Conservation (phyloP, 2,888 invertebrate species). For the Branchipolynoe longqiensis region DNA sequence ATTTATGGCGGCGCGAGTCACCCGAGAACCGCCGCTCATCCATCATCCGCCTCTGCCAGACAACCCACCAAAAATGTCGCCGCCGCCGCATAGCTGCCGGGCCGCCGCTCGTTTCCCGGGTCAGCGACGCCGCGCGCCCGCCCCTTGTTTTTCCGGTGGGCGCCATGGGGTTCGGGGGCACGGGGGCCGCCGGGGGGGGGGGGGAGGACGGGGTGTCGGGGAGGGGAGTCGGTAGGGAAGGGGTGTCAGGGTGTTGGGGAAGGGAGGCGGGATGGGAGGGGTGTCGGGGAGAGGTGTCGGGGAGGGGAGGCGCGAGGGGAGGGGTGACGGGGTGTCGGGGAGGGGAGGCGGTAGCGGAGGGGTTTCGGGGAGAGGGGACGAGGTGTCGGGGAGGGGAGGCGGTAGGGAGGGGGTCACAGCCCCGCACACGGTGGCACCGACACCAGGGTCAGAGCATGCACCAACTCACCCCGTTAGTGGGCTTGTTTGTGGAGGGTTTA, state of each 20-base stretch:
- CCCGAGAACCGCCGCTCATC: conserved; percentile 50
- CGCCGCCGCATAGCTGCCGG: conserved; percentile 21
- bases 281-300: neutral
- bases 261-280: neutral
- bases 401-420: no score
- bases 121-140: conserved; percentile 17
- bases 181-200: neutral
- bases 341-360: no score
- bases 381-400: no score
- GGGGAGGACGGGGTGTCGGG: neutral
- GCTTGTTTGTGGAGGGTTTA: no score
- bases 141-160: conserved; percentile 40
- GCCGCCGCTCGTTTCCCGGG: conserved; percentile 55
- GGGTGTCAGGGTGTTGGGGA: neutral
- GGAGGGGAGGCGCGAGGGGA: no score
- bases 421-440: no score
- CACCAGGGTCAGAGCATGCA: no score
- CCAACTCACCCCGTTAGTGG: no score
- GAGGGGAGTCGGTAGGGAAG: no score
- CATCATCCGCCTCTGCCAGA: conserved; percentile 36
- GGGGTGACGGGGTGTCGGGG: no score
- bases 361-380: no score
- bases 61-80: conserved; percentile 38
- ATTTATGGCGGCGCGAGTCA: conserved; percentile 55
- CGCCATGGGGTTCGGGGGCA: neutral